Base-by-base conservation (phyloP, 2,113 vertebrate genomes). In the Heterotis niloticus region DNA sequence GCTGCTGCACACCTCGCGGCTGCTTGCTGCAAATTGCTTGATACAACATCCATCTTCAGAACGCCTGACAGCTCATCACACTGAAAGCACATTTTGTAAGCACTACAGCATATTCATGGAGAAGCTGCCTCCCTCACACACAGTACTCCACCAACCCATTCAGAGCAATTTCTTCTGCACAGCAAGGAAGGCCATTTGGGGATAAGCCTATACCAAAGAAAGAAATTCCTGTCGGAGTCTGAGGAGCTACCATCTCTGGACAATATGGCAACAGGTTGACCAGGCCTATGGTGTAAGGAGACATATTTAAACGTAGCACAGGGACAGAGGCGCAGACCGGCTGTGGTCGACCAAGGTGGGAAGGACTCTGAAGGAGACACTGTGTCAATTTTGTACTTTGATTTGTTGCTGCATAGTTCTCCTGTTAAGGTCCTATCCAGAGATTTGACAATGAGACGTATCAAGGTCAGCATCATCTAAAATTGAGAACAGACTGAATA, bases 31-130 rank as follows among this genome's bases (percentile, higher is more conserved):
- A 73, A 73, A 73, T 57, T 73, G 56, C 70, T 51, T 7, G 52
- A 57, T 57, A 73, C 24, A 44, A 57, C 23, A 51, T 73, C 51
- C n/a, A 57, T 18, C 13, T 73, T 51, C 71, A 73, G 18, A 73
- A 9, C 24, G 44, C 34, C 71, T 57, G 71, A 73, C 71, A 26
- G 51, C 52, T 24, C 14, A n/a, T 74, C 54, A 74, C 14, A 1
- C 24, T 74, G 71, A 73, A 23, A 73, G 52, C 51, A 26, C 54
- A 23, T 73, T 57, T 28, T 52, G 51, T n/a, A 52, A 73, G 71
- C 23, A 3, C 5, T 0, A 52, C 71, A 57, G 23, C n/a, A 24
- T 71, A 52, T 72, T 72, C 71, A 57, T 14, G 24, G 71, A 12
- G 51, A 57, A n/a, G 16, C n/a, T 51, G 14, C 23, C 9, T 14